A percentile compares a stretch with the other conserved stretches of the same genome.
These are phyloP conservation scores for Zootoca vivipara DNA, from an alignment of 2,113 vertebrate genomes.

Conservation along the genomic window DNA sequence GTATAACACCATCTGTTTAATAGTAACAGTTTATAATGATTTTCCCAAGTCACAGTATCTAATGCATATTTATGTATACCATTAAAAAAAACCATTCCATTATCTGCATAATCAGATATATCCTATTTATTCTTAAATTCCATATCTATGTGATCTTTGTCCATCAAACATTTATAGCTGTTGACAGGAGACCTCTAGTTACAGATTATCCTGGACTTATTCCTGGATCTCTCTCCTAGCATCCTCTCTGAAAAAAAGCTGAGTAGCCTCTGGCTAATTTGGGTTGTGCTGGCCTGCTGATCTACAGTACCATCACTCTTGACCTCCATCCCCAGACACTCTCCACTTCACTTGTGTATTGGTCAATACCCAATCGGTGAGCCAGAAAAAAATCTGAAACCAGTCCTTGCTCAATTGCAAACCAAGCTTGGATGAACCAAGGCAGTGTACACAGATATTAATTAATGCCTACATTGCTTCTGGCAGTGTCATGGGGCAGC, in stretches of 20 bases:
- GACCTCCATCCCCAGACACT: neutral
- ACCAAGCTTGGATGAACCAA: neutral
- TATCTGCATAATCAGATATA: neutral
- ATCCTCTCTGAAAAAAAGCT: neutral
- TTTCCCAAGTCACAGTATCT: neutral
- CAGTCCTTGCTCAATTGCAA: neutral
- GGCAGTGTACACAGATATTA: neutral
- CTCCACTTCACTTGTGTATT: neutral
- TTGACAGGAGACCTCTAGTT: neutral
- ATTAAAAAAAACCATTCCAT: neutral
- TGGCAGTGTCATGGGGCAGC: neutral
- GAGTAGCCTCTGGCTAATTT: neutral
- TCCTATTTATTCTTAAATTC: neutral
- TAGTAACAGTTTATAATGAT: neutral
- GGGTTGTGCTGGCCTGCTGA: neutral
- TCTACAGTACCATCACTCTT: neutral
- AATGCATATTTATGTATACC: neutral
- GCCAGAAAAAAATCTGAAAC: neutral
- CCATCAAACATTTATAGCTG: neutral
- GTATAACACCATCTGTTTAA: neutral
- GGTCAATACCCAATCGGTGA: neutral
- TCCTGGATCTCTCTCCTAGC: neutral
- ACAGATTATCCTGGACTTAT: neutral
- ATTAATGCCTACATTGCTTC: constrained; percentile 8
- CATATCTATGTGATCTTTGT: neutral